Evolutionary conservation across 2,797 vertebrate species (phyloP), one percentile per base, ranked within the genome.

Genomic region (Semotilus atromaculatus): DNA sequence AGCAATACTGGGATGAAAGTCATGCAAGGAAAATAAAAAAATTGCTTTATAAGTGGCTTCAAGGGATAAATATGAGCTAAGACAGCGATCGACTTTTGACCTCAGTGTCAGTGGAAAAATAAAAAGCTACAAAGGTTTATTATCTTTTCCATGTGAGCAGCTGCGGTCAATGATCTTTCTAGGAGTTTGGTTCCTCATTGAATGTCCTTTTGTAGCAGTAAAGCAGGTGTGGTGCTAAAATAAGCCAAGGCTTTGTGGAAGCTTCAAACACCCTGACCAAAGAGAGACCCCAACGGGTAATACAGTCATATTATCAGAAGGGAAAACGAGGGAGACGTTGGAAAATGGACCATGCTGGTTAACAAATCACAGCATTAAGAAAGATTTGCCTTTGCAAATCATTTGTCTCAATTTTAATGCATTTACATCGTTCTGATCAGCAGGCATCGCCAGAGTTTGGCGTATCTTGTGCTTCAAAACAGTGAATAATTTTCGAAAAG

Each of bases 91-190:
- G 29, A 60, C 23, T 73, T 81, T 58, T 71, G 71, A 86, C 51
- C 76, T 80, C 43, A 55, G 48, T 51, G 81, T 68, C 76, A 66
- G 75, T 83, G 80, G 80, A 86, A 86, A 82, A 79, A 79, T 7
- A 21, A 29, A 29, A 67, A 43, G 83, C 31, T 29, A 72, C 45
- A 48, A 67, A 78, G 40, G 45, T 68, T 80, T 64, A 64, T 64
- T 66, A 14, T 29, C 7, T 80, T 86, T 78, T 86, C 78, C 81
- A 62, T 74, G 29, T 11, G 38, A 55, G 60, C 81, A 80, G 72
- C 73, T 79, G 81, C 75, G 86, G 51, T 83, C 75, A 80, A 82
- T 70, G 73, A 70, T 77, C 53, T 82, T 81, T 86, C 68, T 71
- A 85, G 43, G 74, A 67, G 68, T 66, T 73, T 80, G 64, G 72